These are phyloP conservation scores for Cyclargus thomasi DNA, from an alignment of 1,140 invertebrate species.

Conservation along the genomic window DNA sequence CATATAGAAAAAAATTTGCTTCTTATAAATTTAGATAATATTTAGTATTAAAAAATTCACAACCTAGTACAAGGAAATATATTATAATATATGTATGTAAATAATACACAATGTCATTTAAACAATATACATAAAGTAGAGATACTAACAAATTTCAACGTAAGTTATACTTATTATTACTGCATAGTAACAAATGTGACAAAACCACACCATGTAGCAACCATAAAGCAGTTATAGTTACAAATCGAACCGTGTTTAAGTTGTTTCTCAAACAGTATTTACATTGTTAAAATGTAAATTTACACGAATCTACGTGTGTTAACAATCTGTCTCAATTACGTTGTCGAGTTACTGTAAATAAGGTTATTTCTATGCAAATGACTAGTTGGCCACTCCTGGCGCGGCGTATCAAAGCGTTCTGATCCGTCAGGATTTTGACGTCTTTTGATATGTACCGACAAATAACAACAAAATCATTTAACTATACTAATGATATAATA, in stretches of 20 bases:
- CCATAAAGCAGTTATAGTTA: neutral
- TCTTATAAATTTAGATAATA: too few species aligned
- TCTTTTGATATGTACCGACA: conserved; percentile 68
- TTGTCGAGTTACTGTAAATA: conserved; percentile 30
- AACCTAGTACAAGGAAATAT: too few species aligned
- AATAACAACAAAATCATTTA: conserved; percentile 59
- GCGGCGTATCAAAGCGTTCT: conserved; percentile 48
- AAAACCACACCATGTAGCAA: neutral
- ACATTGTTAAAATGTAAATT: conserved; percentile 24
- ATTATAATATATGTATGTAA: too few species aligned
- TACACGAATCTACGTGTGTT: conserved; percentile 27
- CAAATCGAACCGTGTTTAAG: neutral
- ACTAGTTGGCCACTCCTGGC: conserved; percentile 41
- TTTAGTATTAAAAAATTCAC: too few species aligned
- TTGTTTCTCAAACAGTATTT: conserved; percentile 5
- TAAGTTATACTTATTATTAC: too few species aligned
- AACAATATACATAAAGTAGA: too few species aligned
- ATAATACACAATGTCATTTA: too few species aligned
- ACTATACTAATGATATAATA: conserved; percentile 27
- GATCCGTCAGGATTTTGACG: conserved; percentile 66
- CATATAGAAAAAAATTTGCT: too few species aligned
- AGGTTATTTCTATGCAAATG: conserved; percentile 57
- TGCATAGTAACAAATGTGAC: neutral
- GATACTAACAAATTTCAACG: too few species aligned
- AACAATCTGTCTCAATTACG: conserved; percentile 41